Conservation (phyloP, 2,888 invertebrate species). For the Metallyticus violacea region DNA sequence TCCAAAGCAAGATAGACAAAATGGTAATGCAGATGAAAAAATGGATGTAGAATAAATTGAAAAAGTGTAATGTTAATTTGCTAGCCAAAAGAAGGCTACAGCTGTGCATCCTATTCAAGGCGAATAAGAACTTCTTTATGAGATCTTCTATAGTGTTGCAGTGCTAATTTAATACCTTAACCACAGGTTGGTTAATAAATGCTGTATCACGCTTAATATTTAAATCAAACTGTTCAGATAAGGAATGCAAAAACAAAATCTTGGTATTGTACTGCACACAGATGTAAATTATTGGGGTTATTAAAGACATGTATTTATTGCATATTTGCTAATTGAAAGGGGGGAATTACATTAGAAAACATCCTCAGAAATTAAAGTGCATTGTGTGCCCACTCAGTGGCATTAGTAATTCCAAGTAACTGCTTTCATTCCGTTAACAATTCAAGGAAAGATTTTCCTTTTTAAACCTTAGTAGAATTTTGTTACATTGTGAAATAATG, state of each 20-base stretch:
- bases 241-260: neutral
- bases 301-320: neutral
- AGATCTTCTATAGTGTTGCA: neutral
- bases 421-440: conserved; percentile 13
- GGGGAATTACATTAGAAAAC: neutral
- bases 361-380: neutral
- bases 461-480: neutral
- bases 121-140: neutral
- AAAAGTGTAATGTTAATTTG: neutral
- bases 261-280: neutral
- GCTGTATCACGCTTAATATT: neutral
- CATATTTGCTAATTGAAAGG: neutral
- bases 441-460: neutral
- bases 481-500: neutral
- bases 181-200: neutral
- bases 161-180: neutral
- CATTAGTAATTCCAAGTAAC: neutral
- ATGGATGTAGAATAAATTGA: conserved; percentile 50
- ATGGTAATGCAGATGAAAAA: conserved; percentile 43
- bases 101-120: neutral
- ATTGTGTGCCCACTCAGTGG: neutral
- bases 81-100: neutral
- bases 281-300: neutral
- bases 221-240: neutral
- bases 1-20: conserved; percentile 34